phyloP scores from a whole-genome alignment of 2,888 invertebrate species.

The Coleophora deauratella region DNA sequence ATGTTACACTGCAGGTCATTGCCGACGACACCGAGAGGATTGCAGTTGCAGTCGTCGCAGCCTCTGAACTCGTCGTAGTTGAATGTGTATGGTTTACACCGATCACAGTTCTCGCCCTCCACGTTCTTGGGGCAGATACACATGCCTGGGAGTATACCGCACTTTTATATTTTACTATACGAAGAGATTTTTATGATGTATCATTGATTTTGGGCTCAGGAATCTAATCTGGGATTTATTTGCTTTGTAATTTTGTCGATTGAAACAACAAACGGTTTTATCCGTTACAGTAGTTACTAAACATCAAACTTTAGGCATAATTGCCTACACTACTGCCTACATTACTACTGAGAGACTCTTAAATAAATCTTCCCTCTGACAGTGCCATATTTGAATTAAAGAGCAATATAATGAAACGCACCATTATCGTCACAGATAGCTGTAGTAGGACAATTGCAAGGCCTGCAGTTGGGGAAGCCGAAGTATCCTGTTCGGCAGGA shows the following conservation, averaged over 20 bases:
- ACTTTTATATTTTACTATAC: too few species aligned
- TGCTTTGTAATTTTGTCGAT: too few species aligned
- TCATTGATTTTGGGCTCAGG: too few species aligned
- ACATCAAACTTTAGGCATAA: too few species aligned
- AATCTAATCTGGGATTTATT: too few species aligned
- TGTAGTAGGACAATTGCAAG: constrained; percentile 89
- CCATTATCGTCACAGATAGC: constrained; percentile 85
- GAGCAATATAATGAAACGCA: constrained; percentile 17
- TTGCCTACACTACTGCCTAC: too few species aligned
- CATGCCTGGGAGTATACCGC: constrained; percentile 61
- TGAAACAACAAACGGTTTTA: too few species aligned
- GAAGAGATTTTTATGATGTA: too few species aligned
- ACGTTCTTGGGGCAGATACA: constrained; percentile 96
- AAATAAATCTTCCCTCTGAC: too few species aligned
- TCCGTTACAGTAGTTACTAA: too few species aligned
- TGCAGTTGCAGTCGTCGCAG: constrained; percentile 95
- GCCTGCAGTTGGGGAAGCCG: constrained; percentile 95
- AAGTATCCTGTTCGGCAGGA: constrained; percentile 93
- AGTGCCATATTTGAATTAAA: too few species aligned
- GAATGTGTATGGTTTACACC: constrained; percentile 90
- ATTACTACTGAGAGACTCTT: too few species aligned
- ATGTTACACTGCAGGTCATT: constrained; percentile 91
- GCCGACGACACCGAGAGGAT: constrained; percentile 84
- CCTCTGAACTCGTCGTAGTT: constrained; percentile 96
- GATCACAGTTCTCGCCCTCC: constrained; percentile 90